phyloP scores from a whole-genome alignment of 2,113 vertebrate genomes.

The Balaeniceps rex region DNA sequence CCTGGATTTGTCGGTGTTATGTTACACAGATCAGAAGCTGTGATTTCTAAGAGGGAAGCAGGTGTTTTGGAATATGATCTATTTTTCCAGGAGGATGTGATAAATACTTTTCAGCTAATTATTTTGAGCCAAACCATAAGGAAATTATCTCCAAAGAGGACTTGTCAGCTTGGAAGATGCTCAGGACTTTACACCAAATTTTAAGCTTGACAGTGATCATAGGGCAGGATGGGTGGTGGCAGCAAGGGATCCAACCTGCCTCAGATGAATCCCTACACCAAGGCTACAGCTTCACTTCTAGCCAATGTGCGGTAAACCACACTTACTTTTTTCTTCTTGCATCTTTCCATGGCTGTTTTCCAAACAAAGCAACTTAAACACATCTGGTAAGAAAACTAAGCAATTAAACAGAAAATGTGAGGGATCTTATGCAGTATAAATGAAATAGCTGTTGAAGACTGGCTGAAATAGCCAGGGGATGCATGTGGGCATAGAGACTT shows the following conservation, averaged over 20 bases:
- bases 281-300: background rate
- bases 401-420: background rate
- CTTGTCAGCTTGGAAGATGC: background rate
- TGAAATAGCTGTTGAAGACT: background rate
- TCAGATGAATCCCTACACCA: background rate
- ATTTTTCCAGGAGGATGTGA: background rate
- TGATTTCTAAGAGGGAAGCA: background rate
- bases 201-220: background rate
- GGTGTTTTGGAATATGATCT: slow-evolving; percentile 47
- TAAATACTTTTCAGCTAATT: slow-evolving; percentile 39
- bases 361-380: background rate
- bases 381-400: background rate
- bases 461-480: background rate
- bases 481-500: background rate
- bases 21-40: slow-evolving; percentile 12
- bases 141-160: background rate
- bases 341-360: background rate
- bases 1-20: background rate
- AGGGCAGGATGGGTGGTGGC: background rate
- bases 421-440: background rate
- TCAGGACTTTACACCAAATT: background rate
- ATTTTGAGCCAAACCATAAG: background rate
- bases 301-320: background rate
- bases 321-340: background rate
- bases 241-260: background rate